Percentiles rank a stretch among this genome's conserved stretches.
Evolutionary conservation across 35 echinoderm and acorn worm genomes (phyloP).

Genomic region (Strongylocentrotus purpuratus): DNA sequence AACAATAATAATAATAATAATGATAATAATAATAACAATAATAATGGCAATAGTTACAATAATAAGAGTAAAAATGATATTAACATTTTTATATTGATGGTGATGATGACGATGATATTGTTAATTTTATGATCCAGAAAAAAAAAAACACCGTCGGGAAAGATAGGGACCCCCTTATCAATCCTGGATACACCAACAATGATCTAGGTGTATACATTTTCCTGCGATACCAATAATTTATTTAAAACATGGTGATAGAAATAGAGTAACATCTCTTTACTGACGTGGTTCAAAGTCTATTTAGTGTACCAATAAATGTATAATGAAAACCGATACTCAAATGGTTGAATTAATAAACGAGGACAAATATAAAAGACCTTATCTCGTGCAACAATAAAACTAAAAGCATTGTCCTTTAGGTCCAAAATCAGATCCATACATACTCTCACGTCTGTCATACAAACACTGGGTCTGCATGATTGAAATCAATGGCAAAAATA

Average conservation of each 20-base stretch:
- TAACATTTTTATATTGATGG: no score
- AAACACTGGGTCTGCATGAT: background rate
- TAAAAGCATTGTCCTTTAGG: conserved; percentile 17
- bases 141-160: no score
- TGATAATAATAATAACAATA: background rate
- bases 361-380: background rate
- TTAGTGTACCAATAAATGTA: no score
- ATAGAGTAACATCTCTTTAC: no score
- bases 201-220: no score
- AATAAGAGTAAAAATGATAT: background rate
- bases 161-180: no score
- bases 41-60: background rate
- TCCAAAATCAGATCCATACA: conserved; percentile 17
- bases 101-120: no score
- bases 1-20: background rate
- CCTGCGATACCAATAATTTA: no score
- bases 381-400: background rate
- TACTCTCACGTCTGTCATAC: background rate
- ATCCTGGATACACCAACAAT: no score
- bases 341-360: background rate
- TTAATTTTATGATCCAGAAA: no score
- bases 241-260: no score
- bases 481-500: background rate
- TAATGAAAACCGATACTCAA: background rate
- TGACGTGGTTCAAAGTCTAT: no score